phyloP scores from a whole-genome alignment of 2,888 invertebrate genomes.

The Diarsia dahlii region DNA sequence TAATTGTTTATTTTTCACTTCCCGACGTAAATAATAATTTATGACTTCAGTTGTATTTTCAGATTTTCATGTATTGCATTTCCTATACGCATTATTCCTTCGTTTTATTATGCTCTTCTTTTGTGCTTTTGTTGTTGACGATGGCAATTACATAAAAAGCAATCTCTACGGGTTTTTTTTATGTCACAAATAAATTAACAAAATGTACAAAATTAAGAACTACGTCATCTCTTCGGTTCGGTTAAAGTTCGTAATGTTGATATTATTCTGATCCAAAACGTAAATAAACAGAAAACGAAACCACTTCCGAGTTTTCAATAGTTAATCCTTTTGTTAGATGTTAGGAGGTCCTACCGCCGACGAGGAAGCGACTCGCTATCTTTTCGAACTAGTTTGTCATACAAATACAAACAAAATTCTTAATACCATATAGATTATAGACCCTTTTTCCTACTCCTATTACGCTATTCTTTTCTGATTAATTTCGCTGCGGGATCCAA shows the following conservation, averaged over 20 bases:
- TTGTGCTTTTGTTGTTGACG: neutral
- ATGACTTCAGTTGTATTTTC: slow-evolving; percentile 1
- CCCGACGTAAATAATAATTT: neutral
- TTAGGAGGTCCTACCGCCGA: neutral
- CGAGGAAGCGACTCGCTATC: neutral
- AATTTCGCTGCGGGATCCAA: no score
- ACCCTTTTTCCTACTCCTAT: no score
- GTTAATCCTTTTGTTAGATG: neutral
- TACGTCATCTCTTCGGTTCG: neutral
- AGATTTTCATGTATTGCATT: neutral
- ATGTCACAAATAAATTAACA: neutral
- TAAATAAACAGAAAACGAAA: neutral
- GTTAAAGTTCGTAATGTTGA: neutral
- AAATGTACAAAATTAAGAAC: neutral
- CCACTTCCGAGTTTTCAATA: neutral
- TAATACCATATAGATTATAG: no score
- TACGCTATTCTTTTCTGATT: no score
- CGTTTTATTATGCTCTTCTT: slow-evolving; percentile 10
- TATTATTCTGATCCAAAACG: neutral
- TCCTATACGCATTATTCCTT: neutral
- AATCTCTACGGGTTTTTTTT: neutral
- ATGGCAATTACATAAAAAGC: neutral
- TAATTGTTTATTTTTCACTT: neutral
- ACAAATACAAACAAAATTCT: no score
- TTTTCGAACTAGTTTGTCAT: no score